Evolutionary conservation across 2,888 invertebrate species (phyloP).

Genomic region (Eristalinus sepulchralis): DNA sequence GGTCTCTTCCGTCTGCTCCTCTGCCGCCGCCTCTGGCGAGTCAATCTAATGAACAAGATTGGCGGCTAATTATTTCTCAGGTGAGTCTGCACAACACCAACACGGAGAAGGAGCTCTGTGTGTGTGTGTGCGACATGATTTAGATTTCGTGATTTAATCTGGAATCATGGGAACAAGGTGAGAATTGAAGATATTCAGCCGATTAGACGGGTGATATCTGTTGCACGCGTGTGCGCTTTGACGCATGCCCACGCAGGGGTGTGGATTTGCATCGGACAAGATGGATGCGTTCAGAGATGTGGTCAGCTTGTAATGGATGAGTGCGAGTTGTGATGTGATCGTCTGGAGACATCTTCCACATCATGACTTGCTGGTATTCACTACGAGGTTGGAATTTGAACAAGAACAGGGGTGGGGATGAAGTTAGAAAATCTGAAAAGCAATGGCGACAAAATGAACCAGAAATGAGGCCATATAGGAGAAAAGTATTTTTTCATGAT

Average conservation of each 20-base stretch:
- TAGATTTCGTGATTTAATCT: slow-evolving; percentile 67
- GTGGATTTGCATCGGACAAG: neutral
- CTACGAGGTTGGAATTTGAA: neutral
- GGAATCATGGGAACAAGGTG: slow-evolving; percentile 60
- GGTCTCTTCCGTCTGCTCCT: neutral
- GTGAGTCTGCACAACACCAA: slow-evolving; percentile 36
- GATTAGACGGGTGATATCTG: slow-evolving; percentile 46
- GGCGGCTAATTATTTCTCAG: slow-evolving; percentile 71
- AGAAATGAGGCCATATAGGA: no score
- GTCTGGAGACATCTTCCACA: neutral
- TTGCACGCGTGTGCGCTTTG: slow-evolving; percentile 17
- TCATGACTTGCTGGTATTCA: neutral
- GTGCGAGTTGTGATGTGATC: neutral
- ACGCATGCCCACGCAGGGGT: slow-evolving; percentile 33
- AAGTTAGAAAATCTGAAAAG: neutral
- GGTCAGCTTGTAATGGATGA: neutral
- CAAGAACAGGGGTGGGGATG: neutral
- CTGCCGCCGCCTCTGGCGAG: neutral
- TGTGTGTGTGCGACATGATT: slow-evolving; percentile 51
- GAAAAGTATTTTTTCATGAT: neutral
- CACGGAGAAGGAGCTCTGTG: slow-evolving; percentile 38
- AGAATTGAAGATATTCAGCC: slow-evolving; percentile 65
- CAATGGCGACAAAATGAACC: no score
- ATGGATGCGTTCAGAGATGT: neutral
- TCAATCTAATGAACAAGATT: slow-evolving; percentile 68